Conservation (phyloP, 2,797 vertebrate genomes). For the Sciurus vulgaris region DNA sequence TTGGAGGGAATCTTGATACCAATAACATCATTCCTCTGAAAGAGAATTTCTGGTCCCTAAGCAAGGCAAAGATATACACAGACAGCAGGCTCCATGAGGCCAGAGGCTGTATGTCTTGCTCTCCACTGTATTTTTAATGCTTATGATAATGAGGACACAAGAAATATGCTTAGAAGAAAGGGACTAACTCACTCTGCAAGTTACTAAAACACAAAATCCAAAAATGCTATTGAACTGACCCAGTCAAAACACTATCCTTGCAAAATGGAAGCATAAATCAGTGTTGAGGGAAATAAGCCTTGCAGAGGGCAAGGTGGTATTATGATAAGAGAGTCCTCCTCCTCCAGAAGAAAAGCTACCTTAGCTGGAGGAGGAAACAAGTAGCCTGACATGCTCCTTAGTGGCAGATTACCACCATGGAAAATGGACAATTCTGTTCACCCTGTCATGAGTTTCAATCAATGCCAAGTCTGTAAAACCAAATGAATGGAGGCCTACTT, state of each 20-base stretch:
- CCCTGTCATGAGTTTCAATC: constrained; percentile 20
- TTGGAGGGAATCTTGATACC: constrained; percentile 7
- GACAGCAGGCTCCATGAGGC: neutral
- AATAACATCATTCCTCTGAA: constrained; percentile 33
- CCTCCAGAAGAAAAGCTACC: constrained; percentile 37
- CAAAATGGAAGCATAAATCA: neutral
- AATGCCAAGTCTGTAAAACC: constrained; percentile 18
- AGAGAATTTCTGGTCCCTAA: constrained; percentile 42
- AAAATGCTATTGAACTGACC: constrained; percentile 14
- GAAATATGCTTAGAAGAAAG: constrained; percentile 30
- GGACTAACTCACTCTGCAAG: constrained; percentile 61
- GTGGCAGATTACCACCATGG: neutral
- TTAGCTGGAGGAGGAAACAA: constrained; percentile 44
- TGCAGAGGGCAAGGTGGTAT: neutral
- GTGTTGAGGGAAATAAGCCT: neutral
- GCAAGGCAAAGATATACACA: constrained; percentile 56
- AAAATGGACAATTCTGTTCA: neutral
- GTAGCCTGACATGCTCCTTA: neutral
- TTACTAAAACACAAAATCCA: constrained; percentile 62
- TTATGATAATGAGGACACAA: neutral
- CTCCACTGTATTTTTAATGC: constrained; percentile 10
- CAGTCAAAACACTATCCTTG: constrained; percentile 56
- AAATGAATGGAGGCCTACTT: constrained; percentile 44
- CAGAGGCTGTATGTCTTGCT: constrained; percentile 19
- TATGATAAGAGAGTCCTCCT: neutral